Evolutionary conservation across 2,113 vertebrate species (phyloP).

Genomic region (Myrmecophaga tridactyla): DNA sequence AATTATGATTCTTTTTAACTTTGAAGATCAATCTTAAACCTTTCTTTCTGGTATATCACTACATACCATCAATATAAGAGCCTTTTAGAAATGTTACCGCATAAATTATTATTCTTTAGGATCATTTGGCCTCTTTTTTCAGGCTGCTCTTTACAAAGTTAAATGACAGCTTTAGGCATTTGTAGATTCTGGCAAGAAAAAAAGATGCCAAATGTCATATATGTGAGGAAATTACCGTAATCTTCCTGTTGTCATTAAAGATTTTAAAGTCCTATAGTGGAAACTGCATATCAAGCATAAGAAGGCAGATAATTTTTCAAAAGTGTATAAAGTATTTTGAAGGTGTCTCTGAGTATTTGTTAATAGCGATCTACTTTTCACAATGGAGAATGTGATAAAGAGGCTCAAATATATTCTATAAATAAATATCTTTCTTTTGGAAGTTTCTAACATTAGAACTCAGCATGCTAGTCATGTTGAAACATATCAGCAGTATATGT

Average conservation of each 20-base stretch:
- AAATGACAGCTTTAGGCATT: constrained; percentile 48
- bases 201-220: constrained; percentile 56
- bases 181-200: constrained; percentile 56
- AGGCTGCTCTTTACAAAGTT: constrained; percentile 8
- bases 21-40: neutral
- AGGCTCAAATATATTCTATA: constrained; percentile 22
- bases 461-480: neutral
- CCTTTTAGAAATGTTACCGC: neutral
- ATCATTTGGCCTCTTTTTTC: constrained; percentile 20
- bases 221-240: constrained; percentile 45
- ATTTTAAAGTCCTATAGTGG: constrained; percentile 6
- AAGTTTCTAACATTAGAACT: constrained; percentile 18
- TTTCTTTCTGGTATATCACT: neutral
- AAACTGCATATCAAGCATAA: constrained; percentile 24
- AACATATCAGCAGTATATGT: neutral
- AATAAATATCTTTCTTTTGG: constrained; percentile 45
- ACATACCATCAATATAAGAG: neutral
- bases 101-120: constrained; percentile 15
- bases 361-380: constrained; percentile 30
- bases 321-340: constrained; percentile 17
- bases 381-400: neutral
- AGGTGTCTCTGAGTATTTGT: constrained; percentile 15
- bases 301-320: neutral
- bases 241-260: constrained; percentile 51
- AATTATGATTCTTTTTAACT: neutral